Conservation (phyloP, 2,888 invertebrate genomes). For the Zygogramma bicolorata region DNA sequence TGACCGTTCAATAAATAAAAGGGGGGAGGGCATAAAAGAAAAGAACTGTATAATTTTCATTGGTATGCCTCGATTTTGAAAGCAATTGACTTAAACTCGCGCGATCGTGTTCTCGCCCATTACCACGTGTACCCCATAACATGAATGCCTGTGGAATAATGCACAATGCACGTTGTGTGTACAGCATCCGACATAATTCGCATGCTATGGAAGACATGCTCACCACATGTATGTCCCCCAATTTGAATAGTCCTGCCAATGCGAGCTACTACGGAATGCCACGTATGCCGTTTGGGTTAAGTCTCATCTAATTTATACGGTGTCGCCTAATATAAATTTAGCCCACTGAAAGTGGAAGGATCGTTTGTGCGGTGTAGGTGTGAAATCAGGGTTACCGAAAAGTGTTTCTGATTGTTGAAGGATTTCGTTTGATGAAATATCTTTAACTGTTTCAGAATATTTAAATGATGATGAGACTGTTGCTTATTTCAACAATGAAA, state of each 20-base stretch:
- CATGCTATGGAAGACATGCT: not conserved
- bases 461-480: too few relatives aligned
- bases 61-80: too few relatives aligned
- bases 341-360: not conserved
- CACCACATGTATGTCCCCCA: constrained; percentile 31
- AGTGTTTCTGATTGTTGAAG: not conserved
- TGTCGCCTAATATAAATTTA: not conserved
- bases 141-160: constrained; percentile 9
- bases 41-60: too few relatives aligned
- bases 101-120: too few relatives aligned
- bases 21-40: too few relatives aligned
- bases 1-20: too few relatives aligned
- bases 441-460: not conserved
- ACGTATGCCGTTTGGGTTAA: constrained; percentile 17
- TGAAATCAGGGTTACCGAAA: not conserved
- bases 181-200: constrained; percentile 13
- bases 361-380: not conserved
- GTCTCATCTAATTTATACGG: constrained; percentile 19
- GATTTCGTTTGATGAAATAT: not conserved
- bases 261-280: constrained; percentile 38
- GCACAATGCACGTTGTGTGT: not conserved
- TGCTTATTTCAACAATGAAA: too few relatives aligned
- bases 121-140: not conserved
- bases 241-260: constrained; percentile 44
- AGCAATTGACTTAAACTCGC: too few relatives aligned